Evolutionary conservation across 2,888 invertebrate genomes (phyloP).

Genomic region (Ornithoptera priamus): DNA sequence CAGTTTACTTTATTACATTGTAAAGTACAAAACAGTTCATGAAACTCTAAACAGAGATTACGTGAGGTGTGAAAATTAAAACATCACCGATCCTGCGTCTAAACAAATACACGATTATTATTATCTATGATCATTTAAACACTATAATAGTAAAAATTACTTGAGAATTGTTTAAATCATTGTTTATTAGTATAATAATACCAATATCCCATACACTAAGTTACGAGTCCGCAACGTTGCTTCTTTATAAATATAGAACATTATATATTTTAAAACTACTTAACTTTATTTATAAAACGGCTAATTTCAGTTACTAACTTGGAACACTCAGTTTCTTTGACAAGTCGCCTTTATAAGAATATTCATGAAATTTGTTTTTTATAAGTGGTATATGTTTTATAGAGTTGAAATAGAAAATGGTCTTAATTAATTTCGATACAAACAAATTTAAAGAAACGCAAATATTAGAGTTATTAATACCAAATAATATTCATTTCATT

Average conservation of each 20-base stretch:
- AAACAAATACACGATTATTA: slow-evolving; percentile 11
- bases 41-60: not conserved
- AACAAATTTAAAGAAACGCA: no score
- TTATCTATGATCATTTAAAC: slow-evolving; percentile 3
- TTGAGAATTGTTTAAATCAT: not conserved
- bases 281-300: slow-evolving; percentile 1
- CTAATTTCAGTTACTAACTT: slow-evolving; percentile 8
- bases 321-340: slow-evolving; percentile 14
- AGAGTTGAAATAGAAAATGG: not conserved
- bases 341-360: slow-evolving; percentile 5
- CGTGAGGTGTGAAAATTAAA: not conserved
- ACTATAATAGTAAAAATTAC: not conserved
- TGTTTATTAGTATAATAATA: no score
- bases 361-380: not conserved
- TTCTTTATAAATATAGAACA: not conserved
- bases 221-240: not conserved
- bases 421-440: no score
- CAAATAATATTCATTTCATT: no score
- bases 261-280: slow-evolving; percentile 1
- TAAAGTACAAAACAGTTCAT: not conserved
- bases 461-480: no score
- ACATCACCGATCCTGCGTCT: not conserved
- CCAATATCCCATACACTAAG: not conserved
- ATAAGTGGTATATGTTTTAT: not conserved
- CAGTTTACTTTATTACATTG: not conserved